Base-by-base conservation (phyloP, 2,888 invertebrate genomes). In the Xylota segnis region DNA sequence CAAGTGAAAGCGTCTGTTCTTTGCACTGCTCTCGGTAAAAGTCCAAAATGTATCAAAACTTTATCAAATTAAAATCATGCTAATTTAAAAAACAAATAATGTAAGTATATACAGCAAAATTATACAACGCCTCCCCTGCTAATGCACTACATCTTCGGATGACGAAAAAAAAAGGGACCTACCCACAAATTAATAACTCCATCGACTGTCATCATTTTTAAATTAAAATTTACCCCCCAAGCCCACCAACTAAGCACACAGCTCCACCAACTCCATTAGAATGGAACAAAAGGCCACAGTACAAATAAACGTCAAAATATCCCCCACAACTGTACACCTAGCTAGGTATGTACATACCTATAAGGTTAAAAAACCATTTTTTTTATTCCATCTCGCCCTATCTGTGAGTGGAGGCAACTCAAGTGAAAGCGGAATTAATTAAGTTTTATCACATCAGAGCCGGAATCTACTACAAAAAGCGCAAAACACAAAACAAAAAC, bases 341-440 rank as follows among this genome's bases (percentile, higher is more conserved):
- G 4, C 3, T 34, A 34, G 7, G 7, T 34, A 34, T 0, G 37
- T 37, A n/a, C n/a, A n/a, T n/a, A n/a, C n/a, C n/a, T n/a, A 14
- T 29, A 34, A 18, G 18, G 29, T 50, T 12, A 5, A 37, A 5
- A 5, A 12, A 40, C 5, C 1, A 2, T 40, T 37, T 27, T 29
- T 34, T 34, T n/a, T 23, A 23, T 23, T 23, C 23, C 16, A 27
- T 47, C 18, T 47, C 9, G 45, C 52, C 54, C 27, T 47, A 9
- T 47, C 32, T 50, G 23, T 32, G 18, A 29, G 40, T 5, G 9
- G 43, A 43, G 43, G 23, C 66, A 40, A 2, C 23, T 54, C 47
- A 75, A 71, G 66, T 66, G 66, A 71, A 68, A 76, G 47, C 50
- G 4, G 84, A 86, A 86, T 81, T 86, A 86, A 86, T 86, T 86